phyloP scores from a whole-genome alignment of 2,797 vertebrate species.

The Vireo griseus region DNA sequence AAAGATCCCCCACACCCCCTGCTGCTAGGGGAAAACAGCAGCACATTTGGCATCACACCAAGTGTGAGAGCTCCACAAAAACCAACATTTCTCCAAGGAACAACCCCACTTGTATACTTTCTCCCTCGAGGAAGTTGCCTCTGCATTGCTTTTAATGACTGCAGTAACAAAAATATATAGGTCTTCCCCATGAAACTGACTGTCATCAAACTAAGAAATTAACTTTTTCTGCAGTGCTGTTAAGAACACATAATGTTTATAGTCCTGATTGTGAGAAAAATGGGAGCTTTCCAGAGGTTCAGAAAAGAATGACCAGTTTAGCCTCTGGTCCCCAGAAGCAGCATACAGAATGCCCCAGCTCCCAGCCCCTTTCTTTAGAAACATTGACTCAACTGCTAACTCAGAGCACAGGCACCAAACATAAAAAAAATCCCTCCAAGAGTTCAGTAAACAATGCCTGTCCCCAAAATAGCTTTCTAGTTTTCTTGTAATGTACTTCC shows the following conservation, averaged over 20 bases:
- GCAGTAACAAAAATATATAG: neutral
- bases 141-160: neutral
- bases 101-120: neutral
- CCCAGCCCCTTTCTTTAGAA: neutral
- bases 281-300: neutral
- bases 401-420: neutral
- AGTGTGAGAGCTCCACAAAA: neutral
- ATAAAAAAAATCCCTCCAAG: constrained; percentile 6
- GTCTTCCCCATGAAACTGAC: neutral
- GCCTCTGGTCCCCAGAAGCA: neutral
- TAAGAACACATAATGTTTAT: neutral
- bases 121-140: neutral
- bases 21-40: neutral
- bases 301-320: neutral
- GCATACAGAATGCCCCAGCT: neutral
- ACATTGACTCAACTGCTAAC: neutral
- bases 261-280: neutral
- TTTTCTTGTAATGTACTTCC: constrained; percentile 52
- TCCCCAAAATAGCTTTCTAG: constrained; percentile 30
- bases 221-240: neutral
- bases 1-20: accelerated
- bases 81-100: neutral
- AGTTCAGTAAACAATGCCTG: constrained; percentile 32
- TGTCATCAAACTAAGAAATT: neutral
- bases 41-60: neutral